A percentile compares a stretch with the other conserved stretches of the same genome.
Evolutionary conservation across 2,797 vertebrate genomes (phyloP).

Genomic region (Parauchenoglanis punctatus): DNA sequence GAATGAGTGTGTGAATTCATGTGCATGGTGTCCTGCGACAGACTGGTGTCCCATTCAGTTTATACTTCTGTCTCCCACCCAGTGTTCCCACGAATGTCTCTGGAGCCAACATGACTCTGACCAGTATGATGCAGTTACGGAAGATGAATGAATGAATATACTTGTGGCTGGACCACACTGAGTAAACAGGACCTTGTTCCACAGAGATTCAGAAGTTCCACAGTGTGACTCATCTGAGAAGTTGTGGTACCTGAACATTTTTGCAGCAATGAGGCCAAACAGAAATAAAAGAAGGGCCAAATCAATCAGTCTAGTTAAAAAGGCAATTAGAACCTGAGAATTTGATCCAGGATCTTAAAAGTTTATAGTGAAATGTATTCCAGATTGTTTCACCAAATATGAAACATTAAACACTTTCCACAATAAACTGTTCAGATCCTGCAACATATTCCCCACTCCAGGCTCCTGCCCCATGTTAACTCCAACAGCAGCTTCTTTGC

Average conservation of each 20-base stretch:
- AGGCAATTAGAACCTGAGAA: not conserved
- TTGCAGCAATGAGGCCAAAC: not conserved
- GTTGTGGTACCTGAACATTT: not conserved
- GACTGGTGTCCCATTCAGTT: not conserved
- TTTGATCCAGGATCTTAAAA: not conserved
- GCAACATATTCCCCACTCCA: not conserved
- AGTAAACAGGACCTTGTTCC: not conserved
- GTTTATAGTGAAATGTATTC: not conserved
- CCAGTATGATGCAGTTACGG: not conserved
- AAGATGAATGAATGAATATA: not conserved
- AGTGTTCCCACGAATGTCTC: not conserved
- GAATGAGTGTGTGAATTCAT: not conserved
- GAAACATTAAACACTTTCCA: conserved; percentile 8
- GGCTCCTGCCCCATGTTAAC: not conserved
- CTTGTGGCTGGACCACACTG: conserved; percentile 2
- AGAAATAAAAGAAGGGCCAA: not conserved
- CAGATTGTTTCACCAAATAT: conserved; percentile 5
- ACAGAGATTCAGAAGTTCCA: not conserved
- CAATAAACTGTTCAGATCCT: not conserved
- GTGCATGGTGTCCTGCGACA: not conserved
- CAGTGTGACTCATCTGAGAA: conserved; percentile 1
- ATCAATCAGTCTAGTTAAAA: not conserved
- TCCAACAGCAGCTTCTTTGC: conserved; percentile 5
- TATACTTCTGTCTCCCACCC: not conserved
- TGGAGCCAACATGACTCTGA: not conserved